These are phyloP conservation scores for Microcebus tavaratra DNA, from an alignment of 2,113 vertebrate species.

Conservation along the genomic window DNA sequence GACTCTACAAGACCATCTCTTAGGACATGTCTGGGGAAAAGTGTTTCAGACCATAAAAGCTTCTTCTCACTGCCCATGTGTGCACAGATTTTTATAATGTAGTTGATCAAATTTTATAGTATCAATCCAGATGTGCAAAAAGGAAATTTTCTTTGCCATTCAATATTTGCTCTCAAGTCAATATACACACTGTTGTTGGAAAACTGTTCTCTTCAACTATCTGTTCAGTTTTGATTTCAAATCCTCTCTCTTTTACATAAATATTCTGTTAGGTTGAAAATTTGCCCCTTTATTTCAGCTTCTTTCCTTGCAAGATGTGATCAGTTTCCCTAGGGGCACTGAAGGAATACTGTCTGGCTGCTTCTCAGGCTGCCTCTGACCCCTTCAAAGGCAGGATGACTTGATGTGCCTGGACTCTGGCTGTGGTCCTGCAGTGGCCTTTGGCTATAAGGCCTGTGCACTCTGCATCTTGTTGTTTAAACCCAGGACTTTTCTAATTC, in stretches of 20 bases:
- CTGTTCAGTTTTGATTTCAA: not conserved
- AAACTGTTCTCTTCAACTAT: not conserved
- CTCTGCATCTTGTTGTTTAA: not conserved
- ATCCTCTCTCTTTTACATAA: not conserved
- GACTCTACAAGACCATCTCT: not conserved
- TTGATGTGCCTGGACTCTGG: not conserved
- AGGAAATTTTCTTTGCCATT: not conserved
- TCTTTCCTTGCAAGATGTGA: not conserved
- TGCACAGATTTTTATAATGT: not conserved
- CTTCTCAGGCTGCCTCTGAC: not conserved
- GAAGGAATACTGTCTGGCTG: not conserved
- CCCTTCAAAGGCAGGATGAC: not conserved
- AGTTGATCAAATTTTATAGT: not conserved
- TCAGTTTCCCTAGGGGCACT: not conserved
- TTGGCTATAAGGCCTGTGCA: not conserved
- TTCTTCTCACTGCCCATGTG: not conserved
- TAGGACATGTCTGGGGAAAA: not conserved
- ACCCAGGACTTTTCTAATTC: not conserved
- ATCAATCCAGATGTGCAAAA: not conserved
- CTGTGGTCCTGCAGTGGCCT: not conserved
- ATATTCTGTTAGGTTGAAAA: not conserved
- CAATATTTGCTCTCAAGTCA: not conserved
- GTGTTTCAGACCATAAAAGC: not conserved
- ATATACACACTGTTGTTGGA: not conserved
- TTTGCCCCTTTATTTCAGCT: not conserved